Base-by-base conservation (phyloP, 2,797 vertebrate species). In the Agapornis canus region DNA sequence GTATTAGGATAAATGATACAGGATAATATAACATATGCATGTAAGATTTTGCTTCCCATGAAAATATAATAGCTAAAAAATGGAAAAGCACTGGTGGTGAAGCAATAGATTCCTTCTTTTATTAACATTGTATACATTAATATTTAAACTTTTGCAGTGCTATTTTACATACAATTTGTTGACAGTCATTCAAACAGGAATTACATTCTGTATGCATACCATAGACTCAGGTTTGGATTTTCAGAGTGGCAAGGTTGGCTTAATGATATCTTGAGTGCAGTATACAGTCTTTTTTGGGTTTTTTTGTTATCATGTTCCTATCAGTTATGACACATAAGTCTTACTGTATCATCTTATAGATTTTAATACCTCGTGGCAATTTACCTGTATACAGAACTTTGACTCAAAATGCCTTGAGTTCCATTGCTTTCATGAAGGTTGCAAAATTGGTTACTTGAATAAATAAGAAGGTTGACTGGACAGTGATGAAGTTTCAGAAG, bases 161-260 rank as follows among this genome's bases (percentile, higher is more conserved):
- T 75, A 43, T 35, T 78, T 60, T 81, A 56, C 63, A 51, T 68
- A 26, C 5, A 59, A 27, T 54, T 80, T 72, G 5, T 45, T 71
- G 9, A 72, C 43, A 49, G 4, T 1, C 12, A 13, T 78, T 13
- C 5, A 79, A 78, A n/a, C 1, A 47, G 4, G 8, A 88, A 70
- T 66, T 66, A 5, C 4, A 13, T 49, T n/a, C 61, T 32, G 0
- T 29, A 65, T 37, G 3, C 6, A 14, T 59, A 52, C 49, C 31
- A 86, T 35, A 7, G 82, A 77, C 43, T 25, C 14, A 73, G 21
- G 4, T 35, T 83, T 59, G 10, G 6, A n/a, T 66, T 70, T 92
- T 78, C 11, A 15, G 14, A 37, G 10, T 1, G 1, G 2, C 7
- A 18, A 59, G 2, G 3, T 23, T 70, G 2, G 1, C 35, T 4